Evolutionary conservation across 64 coral and sea anemone species (phyloP), one percentile per base, ranked within the genome.

Genomic region (Catalaphyllia jardinei): DNA sequence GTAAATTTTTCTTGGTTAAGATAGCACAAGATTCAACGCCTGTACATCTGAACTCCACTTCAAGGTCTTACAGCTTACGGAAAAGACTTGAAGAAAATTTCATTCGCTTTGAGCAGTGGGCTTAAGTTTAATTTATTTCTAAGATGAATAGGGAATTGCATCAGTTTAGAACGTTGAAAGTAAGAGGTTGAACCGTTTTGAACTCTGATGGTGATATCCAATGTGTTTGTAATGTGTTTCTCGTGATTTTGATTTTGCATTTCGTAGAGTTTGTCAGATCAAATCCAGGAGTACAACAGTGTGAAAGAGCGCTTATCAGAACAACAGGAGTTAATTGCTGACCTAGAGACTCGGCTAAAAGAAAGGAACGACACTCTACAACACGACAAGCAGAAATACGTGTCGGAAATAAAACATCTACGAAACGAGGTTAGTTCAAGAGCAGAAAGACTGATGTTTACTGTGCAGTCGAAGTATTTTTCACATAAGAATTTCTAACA

Each of bases 341-440:
- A 99, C 24, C 86, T 99, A 10, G 97, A 99, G 80, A 75, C 88
- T 4, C 86, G 81, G 25, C 71, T 99, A 8, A 93, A 90, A 88
- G 94, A 95, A 83, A 85, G 93, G 79, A 95, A 93, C 28, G 94
- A 99, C 62, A 80, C 88, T 59, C 84, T 94, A 79, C 93, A 95
- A 74, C 87, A 93, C 35, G 97, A 99, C 52, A 99, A 95, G 75
- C 87, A 92, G 31, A 99, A 95, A 76, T 95, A 91, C 86, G 86
- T 82, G 61, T 91, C 92, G 54, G 97, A 99, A 51, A 99, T 99
- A 65, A 99, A 99, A 83, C 97, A 88, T 28, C 86, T 99, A 8
- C 78, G 91, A 29, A 93, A 88, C 61, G 93, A 99, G 88, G 97
- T 99, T 11, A 87, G 90, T 87, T 67, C 11, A 49, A 19, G 17